A percentile compares a stretch with the other conserved stretches of the same genome.
These are phyloP conservation scores for Coendou prehensilis DNA, from an alignment of 2,797 vertebrate genomes.

Conservation along the genomic window DNA sequence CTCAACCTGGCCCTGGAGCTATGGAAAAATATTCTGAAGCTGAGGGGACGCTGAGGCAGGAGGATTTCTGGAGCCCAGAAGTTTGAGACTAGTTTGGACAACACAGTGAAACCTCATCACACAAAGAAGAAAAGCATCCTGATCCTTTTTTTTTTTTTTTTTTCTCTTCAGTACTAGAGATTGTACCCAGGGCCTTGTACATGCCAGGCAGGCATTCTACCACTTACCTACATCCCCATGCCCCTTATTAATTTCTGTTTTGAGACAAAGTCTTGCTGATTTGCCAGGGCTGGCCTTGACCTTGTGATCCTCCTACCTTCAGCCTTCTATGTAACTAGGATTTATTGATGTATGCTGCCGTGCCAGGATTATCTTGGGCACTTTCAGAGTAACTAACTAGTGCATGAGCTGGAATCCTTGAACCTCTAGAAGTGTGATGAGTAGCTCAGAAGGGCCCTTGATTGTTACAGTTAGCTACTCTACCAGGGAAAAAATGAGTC, in stretches of 20 bases:
- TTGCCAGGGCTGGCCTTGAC: neutral
- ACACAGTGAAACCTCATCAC: neutral
- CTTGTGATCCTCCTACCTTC: neutral
- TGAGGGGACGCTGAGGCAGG: neutral
- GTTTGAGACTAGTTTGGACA: neutral
- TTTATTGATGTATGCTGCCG: neutral
- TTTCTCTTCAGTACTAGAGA: neutral
- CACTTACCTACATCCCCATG: neutral
- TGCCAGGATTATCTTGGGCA: neutral
- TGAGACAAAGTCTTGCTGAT: neutral
- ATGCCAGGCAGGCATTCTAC: neutral
- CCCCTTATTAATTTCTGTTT: neutral
- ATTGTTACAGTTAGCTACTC: constrained; percentile 51
- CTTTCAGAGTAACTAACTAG: neutral
- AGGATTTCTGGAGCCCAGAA: neutral
- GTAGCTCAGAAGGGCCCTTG: neutral
- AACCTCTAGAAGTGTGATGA: constrained; percentile 57
- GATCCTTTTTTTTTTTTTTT: neutral
- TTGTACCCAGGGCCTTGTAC: neutral
- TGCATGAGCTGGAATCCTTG: neutral
- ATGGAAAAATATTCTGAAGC: neutral
- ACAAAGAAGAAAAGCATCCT: neutral
- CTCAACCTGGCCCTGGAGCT: constrained; percentile 25
- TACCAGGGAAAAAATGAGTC: constrained; percentile 50
- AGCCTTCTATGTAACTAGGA: neutral